These are phyloP conservation scores for Paralichthys olivaceus DNA, from an alignment of 2,113 vertebrate species.

Conservation along the genomic window DNA sequence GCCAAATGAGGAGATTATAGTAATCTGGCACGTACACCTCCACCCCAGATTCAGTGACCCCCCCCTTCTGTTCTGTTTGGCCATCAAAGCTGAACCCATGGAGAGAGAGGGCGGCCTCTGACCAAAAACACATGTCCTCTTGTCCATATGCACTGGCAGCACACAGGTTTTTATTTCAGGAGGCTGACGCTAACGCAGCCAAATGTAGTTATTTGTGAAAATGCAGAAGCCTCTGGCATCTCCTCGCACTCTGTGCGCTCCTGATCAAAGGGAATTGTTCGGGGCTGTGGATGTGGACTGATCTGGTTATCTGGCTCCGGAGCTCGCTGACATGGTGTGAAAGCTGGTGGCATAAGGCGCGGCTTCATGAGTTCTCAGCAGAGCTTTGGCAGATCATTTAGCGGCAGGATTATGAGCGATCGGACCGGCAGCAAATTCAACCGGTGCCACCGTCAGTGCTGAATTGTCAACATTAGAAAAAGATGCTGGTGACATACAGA, in stretches of 20 bases:
- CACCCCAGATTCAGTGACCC: slow-evolving; percentile 51
- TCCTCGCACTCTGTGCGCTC: slow-evolving; percentile 14
- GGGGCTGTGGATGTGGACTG: slow-evolving; percentile 5
- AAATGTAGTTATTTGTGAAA: not conserved
- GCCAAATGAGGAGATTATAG: slow-evolving; percentile 73
- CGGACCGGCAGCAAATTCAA: slow-evolving; percentile 20
- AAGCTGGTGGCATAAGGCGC: slow-evolving; percentile 17
- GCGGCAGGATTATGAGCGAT: slow-evolving; percentile 45
- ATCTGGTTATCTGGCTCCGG: slow-evolving; percentile 36
- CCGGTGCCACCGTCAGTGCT: not conserved
- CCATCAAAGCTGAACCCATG: slow-evolving; percentile 9
- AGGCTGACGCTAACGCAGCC: not conserved
- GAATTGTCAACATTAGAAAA: slow-evolving; percentile 24
- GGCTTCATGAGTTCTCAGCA: slow-evolving; percentile 22
- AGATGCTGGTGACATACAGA: not conserved
- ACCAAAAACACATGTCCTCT: slow-evolving; percentile 10
- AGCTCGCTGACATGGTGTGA: slow-evolving; percentile 26
- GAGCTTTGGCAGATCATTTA: slow-evolving; percentile 35
- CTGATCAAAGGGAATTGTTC: slow-evolving; percentile 33
- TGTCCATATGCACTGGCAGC: slow-evolving; percentile 39
- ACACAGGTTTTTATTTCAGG: not conserved
- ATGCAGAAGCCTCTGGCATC: no score
- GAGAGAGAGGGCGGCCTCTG: slow-evolving; percentile 10
- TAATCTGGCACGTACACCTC: slow-evolving; percentile 69
- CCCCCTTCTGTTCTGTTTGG: slow-evolving; percentile 44